Base-by-base conservation (phyloP, 2,888 invertebrate genomes). In the Seira sanloemensis region DNA sequence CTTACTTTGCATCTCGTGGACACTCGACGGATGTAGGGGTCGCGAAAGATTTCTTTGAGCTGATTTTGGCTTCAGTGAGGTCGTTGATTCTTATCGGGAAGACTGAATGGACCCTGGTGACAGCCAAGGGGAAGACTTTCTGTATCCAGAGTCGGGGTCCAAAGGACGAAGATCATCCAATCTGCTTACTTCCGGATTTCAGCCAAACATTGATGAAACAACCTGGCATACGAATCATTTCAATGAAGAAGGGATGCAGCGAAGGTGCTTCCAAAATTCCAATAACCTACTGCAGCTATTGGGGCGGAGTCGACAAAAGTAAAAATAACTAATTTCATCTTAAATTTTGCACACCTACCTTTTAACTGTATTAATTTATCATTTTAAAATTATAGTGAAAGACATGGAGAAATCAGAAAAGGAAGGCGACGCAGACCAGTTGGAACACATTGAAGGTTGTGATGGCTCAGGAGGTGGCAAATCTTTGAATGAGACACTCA, bases 181-280 rank as follows among this genome's bases (percentile, higher is more conserved):
- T 79, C 21, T 79, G 79, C 21, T 23, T 79, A n/a, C 26, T 79
- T 9, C 68, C 79, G 5, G 65, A 72, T 18, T 26, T 79, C 25
- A 72, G 37, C 7, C 19, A 0, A 5, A 73, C 79, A 25, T 24
- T 37, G 16, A 73, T 79, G 4, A 67, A 67, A 19, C 2, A 23
- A 12, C 1, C 46, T 21, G 79, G 73, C 7, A 72, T 79, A 9
- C 19, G 18, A 12, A 23, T 79, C 46, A 9, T 18, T 5, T 7
- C 25, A 12, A 72, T 66, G 1, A 12, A 46, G 2, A 65, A 25
- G 16, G 79, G 79, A 1, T 79, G 79, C 26, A 18, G 18, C 5
- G 18, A 37, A 18, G 21, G 23, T n/a, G 26, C 19, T 4, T 16
- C 18, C 9, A 73, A 27, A 1, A 73, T 79, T 26, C 65, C 62